Evolutionary conservation across 2,113 vertebrate species (phyloP).

Genomic region (Prietella phreatophila): DNA sequence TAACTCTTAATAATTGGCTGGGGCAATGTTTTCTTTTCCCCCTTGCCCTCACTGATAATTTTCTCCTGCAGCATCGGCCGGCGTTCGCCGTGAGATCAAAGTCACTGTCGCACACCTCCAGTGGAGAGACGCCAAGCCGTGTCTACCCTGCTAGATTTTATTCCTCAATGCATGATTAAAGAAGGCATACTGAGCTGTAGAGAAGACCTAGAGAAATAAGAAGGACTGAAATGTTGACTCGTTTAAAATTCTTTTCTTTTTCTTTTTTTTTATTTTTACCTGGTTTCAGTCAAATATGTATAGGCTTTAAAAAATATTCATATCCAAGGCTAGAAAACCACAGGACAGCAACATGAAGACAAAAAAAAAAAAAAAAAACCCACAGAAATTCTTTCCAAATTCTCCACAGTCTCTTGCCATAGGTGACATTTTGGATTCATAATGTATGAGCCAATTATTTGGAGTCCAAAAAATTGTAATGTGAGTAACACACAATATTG

Average conservation of each 20-base stretch:
- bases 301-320: not conserved
- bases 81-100: slow-evolving; percentile 72
- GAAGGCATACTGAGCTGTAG: slow-evolving; percentile 57
- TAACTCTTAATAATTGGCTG: slow-evolving; percentile 66
- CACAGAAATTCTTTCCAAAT: not conserved
- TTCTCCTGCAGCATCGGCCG: slow-evolving; percentile 67
- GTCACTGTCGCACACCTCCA: slow-evolving; percentile 70
- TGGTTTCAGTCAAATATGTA: slow-evolving; percentile 42
- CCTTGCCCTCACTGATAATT: slow-evolving; percentile 71
- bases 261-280: no score
- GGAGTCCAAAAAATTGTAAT: not conserved
- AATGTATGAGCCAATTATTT: not conserved
- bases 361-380: not conserved
- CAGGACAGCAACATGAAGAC: not conserved
- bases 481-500: not conserved
- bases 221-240: slow-evolving; percentile 38
- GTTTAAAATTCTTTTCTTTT: no score
- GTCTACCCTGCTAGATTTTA: slow-evolving; percentile 65
- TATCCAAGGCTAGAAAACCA: slow-evolving; percentile 8
- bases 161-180: slow-evolving; percentile 70
- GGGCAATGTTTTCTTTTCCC: slow-evolving; percentile 59
- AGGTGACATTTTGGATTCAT: not conserved
- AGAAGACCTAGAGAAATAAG: slow-evolving; percentile 61
- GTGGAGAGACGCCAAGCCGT: slow-evolving; percentile 64
- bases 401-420: not conserved